phyloP scores from a whole-genome alignment of 2,888 invertebrate species.

The Prionchulus punctatus region DNA sequence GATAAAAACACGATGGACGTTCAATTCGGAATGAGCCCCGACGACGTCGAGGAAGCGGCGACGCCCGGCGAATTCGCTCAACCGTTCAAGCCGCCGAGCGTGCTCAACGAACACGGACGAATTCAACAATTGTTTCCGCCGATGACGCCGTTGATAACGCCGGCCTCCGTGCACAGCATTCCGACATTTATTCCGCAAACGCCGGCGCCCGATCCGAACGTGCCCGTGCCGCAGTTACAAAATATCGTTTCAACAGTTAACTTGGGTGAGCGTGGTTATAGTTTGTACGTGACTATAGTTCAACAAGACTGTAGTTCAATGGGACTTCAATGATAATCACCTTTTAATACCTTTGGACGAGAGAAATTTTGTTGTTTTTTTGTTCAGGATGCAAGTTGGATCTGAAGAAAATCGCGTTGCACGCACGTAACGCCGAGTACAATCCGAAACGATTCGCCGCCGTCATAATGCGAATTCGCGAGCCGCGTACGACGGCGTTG shows the following conservation, averaged over 20 bases:
- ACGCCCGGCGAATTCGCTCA: not conserved
- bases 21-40: slow-evolving; percentile 5
- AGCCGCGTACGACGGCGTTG: slow-evolving; percentile 58
- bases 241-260: slow-evolving; percentile 98
- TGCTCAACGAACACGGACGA: not conserved
- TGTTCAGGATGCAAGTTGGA: slow-evolving; percentile 62
- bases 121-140: slow-evolving; percentile 9
- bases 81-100: not conserved
- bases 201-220: slow-evolving; percentile 20
- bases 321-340: too few relatives aligned
- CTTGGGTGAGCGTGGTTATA: slow-evolving; percentile 45
- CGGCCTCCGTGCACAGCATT: slow-evolving; percentile 1
- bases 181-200: slow-evolving; percentile 18
- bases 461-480: slow-evolving; percentile 84
- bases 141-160: slow-evolving; percentile 10
- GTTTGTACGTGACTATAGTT: too few relatives aligned
- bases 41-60: not conserved
- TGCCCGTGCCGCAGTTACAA: slow-evolving; percentile 29
- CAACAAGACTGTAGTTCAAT: too few relatives aligned
- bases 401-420: slow-evolving; percentile 85
- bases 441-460: slow-evolving; percentile 98
- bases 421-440: slow-evolving; percentile 95
- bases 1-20: not conserved
- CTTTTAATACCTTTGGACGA: too few relatives aligned
- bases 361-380: not conserved